phyloP scores from a whole-genome alignment of 2,888 invertebrate species.

The Lasius fuliginosus region DNA sequence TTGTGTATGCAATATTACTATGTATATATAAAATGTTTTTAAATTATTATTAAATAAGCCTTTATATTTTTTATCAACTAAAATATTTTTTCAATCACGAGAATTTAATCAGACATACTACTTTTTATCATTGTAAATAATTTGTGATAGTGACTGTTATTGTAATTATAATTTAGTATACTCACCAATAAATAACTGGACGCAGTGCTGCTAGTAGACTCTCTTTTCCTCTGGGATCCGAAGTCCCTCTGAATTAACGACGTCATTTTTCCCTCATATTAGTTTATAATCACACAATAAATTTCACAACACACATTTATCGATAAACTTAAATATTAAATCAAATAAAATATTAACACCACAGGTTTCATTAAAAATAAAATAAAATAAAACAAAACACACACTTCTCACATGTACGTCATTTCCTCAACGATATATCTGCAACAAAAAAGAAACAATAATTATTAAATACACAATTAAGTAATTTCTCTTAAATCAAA shows the following conservation, averaged over 20 bases:
- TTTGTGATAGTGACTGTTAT: not conserved
- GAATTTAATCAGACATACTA: not conserved
- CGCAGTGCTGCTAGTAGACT: constrained; percentile 83
- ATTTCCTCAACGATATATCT: constrained; percentile 36
- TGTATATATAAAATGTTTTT: too few relatives aligned
- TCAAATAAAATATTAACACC: constrained; percentile 23
- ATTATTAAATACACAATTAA: not conserved
- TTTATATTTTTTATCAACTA: not conserved
- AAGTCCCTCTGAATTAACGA: constrained; percentile 82
- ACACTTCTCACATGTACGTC: constrained; percentile 13
- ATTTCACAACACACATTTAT: constrained; percentile 51
- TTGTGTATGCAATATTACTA: too few relatives aligned
- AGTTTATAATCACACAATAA: constrained; percentile 62
- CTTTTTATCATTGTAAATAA: not conserved
- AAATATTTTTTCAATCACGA: not conserved
- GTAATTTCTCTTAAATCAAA: not conserved
- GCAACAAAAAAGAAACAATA: constrained; percentile 45
- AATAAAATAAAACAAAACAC: not conserved
- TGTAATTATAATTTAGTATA: constrained; percentile 36
- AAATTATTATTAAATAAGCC: not conserved
- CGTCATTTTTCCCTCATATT: constrained; percentile 82
- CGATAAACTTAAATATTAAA: constrained; percentile 54
- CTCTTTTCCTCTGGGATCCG: constrained; percentile 81
- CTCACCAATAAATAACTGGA: constrained; percentile 84
- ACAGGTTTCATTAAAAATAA: constrained; percentile 5